phyloP scores from a whole-genome alignment of 1,140 invertebrate species.

The Spodoptera frugiperda region DNA sequence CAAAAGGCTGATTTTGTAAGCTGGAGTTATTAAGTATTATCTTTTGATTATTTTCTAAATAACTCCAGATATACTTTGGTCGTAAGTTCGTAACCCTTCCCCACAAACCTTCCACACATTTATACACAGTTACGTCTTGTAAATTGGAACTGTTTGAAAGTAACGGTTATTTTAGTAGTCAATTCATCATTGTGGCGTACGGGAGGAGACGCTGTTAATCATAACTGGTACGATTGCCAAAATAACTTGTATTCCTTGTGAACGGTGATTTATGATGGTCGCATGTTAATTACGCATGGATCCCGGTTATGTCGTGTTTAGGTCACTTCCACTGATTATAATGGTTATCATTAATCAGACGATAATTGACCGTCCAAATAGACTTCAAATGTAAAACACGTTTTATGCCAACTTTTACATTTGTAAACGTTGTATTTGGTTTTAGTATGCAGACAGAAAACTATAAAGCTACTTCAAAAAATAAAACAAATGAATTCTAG shows the following conservation, averaged over 20 bases:
- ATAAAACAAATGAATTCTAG: background rate
- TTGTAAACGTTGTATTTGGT: too few species aligned
- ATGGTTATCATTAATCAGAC: slow-evolving; percentile 51
- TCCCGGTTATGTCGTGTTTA: slow-evolving; percentile 57
- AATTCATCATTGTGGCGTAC: slow-evolving; percentile 73
- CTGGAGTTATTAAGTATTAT: too few species aligned
- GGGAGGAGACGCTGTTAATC: slow-evolving; percentile 76
- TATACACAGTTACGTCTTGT: slow-evolving; percentile 37
- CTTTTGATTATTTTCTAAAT: too few species aligned
- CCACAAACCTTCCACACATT: background rate
- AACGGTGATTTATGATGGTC: slow-evolving; percentile 74
- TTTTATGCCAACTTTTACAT: background rate
- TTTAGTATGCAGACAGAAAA: too few species aligned
- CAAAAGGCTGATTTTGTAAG: too few species aligned
- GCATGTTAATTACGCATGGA: slow-evolving; percentile 70
- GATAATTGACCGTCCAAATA: background rate
- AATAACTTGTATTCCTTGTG: slow-evolving; percentile 76
- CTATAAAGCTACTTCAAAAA: background rate
- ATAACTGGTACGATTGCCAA: slow-evolving; percentile 79
- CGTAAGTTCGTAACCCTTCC: background rate
- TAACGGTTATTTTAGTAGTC: slow-evolving; percentile 76
- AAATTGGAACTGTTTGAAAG: slow-evolving; percentile 69
- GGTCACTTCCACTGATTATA: slow-evolving; percentile 64
- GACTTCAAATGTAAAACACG: background rate
- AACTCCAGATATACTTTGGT: background rate